Evolutionary conservation across 2,888 invertebrate species (phyloP), one percentile per base, ranked within the genome.

Genomic region (Erebia palarica): DNA sequence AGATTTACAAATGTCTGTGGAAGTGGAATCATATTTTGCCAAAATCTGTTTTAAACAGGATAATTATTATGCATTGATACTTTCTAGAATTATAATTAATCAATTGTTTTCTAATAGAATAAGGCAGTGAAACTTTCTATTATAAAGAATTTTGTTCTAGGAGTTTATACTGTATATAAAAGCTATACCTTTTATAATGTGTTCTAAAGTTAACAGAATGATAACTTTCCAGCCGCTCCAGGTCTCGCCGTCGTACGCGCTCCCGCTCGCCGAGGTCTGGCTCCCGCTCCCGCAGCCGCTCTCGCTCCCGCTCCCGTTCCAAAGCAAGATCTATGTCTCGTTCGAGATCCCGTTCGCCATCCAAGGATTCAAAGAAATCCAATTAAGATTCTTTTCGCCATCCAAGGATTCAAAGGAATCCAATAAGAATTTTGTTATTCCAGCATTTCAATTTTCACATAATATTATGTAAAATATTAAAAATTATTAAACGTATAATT

Each of bases 241-340:
- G 95, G 79, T 96, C 96, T 42, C 91, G 92, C 70, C 90, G 93
- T 59, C 94, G 95, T 79, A 95, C 95, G 72, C 94, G 95, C 70
- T 96, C 96, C 21, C 94, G 95, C 78, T 89, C 94, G 76, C 82
- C 94, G 74, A 92, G 92, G 74, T 94, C 94, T 0, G 93, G 94
- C 58, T 94, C 94, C 5, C 91, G 93, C 73, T 87, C 87, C 4
- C 87, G 92, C 78, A 88, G 89, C 77, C 93, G 93, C 78, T 88
- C 88, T 77, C 90, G 94, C 74, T 92, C 93, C 16, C 91, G 92
- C 76, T 92, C 94, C 21, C 92, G 93, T 77, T 93, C 93, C 76
- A 92, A 91, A 83, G 90, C 89, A 70, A 87, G 93, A 73, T 94
- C 94, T 27, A 88, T 91, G 86, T 92, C 93, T 55, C 89, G 93